phyloP scores from a whole-genome alignment of 1,140 invertebrate species.

The Lepidurus apus region DNA sequence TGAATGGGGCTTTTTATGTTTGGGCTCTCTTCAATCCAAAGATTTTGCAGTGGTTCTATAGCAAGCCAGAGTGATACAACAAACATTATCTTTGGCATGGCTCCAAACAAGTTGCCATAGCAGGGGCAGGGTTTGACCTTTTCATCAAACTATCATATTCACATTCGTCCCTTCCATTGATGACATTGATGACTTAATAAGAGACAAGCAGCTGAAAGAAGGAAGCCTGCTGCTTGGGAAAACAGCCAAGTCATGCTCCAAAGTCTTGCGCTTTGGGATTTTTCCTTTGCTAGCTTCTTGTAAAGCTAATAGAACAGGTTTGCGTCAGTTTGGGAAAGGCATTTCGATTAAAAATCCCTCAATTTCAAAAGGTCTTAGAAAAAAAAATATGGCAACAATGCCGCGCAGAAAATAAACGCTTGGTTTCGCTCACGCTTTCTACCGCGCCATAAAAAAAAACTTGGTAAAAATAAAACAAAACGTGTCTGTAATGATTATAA shows the following conservation, averaged over 20 bases:
- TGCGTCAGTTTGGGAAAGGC: neutral
- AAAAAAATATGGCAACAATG: neutral
- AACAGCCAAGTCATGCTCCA: neutral
- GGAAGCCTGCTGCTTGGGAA: constrained; percentile 1
- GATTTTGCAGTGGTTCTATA: neutral
- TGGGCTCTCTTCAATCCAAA: neutral
- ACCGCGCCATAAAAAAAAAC: neutral
- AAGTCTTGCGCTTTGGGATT: neutral
- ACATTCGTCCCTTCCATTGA: neutral
- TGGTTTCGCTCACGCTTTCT: neutral
- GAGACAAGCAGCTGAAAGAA: constrained; percentile 3
- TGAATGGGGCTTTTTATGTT: neutral
- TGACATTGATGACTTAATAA: constrained; percentile 7
- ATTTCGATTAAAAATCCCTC: neutral
- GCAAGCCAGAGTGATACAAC: neutral
- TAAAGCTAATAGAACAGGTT: neutral
- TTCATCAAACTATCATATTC: constrained; percentile 15
- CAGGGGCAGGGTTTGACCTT: constrained; percentile 14
- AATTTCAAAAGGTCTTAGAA: neutral
- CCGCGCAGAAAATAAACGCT: neutral
- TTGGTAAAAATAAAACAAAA: neutral
- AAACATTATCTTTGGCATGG: constrained; percentile 13
- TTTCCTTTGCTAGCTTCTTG: neutral
- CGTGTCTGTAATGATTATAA: neutral
- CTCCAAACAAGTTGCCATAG: constrained; percentile 9